phyloP scores from a whole-genome alignment of 2,113 vertebrate genomes.

The Okapia johnstoni region DNA sequence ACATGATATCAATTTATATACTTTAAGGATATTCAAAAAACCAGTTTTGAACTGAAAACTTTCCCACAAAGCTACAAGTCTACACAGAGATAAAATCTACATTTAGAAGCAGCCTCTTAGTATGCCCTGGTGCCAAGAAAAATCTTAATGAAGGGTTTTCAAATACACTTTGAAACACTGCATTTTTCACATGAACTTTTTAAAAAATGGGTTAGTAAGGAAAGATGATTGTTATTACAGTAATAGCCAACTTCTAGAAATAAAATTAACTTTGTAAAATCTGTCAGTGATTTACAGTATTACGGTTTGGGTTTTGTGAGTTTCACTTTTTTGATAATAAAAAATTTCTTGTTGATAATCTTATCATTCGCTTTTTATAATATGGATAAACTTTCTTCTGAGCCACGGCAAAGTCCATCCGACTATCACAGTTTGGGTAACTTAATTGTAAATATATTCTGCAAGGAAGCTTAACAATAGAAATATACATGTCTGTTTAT shows the following conservation, averaged over 20 bases:
- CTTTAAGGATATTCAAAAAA: not conserved
- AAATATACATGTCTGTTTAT: not conserved
- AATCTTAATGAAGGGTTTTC: slow-evolving; percentile 9
- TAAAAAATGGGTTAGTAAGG: not conserved
- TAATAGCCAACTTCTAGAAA: not conserved
- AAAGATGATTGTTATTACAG: not conserved
- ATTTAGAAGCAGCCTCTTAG: not conserved
- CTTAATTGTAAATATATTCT: slow-evolving; percentile 11
- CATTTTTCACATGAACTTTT: not conserved
- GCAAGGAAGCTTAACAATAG: not conserved
- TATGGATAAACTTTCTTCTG: not conserved
- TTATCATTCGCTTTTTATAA: not conserved
- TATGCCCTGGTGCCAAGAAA: not conserved
- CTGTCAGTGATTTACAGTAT: not conserved
- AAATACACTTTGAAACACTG: not conserved
- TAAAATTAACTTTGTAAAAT: slow-evolving; percentile 15
- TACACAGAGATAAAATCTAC: not conserved
- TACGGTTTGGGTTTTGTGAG: not conserved
- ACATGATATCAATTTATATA: not conserved
- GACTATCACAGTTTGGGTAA: not conserved
- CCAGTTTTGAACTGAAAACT: not conserved
- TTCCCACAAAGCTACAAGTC: not conserved
- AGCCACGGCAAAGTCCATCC: not conserved
- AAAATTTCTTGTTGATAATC: not conserved
- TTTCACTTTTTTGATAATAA: not conserved